Percentiles rank a stretch among this genome's conserved stretches.
Conservation (phyloP, 2,113 vertebrate species). For the Tragulus kanchil region DNA sequence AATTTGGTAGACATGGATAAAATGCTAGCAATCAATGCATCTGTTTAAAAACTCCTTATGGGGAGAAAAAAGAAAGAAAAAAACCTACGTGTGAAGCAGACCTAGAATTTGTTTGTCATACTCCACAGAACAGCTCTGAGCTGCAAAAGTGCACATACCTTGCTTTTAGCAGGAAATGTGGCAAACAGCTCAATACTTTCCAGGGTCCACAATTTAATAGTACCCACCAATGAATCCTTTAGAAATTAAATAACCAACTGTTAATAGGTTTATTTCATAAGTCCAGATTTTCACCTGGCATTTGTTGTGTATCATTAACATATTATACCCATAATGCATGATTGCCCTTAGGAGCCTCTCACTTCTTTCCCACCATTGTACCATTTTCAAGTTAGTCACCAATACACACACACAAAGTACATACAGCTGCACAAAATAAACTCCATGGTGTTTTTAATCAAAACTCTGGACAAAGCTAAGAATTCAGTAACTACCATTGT, state of each 20-base stretch:
- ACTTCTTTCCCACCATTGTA: neutral
- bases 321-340: neutral
- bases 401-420: neutral
- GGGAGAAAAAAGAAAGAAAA: neutral
- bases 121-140: neutral
- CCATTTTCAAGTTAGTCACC: neutral
- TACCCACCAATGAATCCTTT: neutral
- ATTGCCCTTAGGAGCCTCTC: neutral
- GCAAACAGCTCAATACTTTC: neutral
- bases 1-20: neutral
- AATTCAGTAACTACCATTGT: slow-evolving; percentile 33
- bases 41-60: neutral
- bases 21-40: neutral
- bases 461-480: slow-evolving; percentile 4
- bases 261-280: neutral
- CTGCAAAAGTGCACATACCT: neutral
- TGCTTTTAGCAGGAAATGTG: neutral
- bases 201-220: neutral
- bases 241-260: neutral
- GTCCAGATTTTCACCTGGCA: neutral
- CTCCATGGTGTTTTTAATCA: neutral
- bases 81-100: neutral
- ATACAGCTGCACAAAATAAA: neutral
- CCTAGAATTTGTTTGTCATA: neutral
- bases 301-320: neutral